Evolutionary conservation across 1,140 invertebrate genomes (phyloP), one percentile per base, ranked within the genome.

Genomic region (Drosophila sucinea): DNA sequence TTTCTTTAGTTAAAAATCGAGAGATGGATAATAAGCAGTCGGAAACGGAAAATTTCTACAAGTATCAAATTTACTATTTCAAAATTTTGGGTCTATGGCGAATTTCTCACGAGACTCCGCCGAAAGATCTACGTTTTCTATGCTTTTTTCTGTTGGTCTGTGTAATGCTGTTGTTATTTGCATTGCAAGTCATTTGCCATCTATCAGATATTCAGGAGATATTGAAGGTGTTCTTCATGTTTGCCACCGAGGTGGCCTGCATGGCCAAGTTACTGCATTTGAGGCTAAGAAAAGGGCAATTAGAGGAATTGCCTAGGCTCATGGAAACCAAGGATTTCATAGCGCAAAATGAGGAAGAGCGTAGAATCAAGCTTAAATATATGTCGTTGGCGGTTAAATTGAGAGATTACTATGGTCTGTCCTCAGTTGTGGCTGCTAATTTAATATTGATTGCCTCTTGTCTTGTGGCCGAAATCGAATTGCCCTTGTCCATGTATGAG

Each of bases 171-270:
- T 23, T 87, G 8, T 70, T 90, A 6, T 89, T 89, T 2, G 60
- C 61, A 0, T 51, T 91, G 41, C 64, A 71, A 11, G 57, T 91
- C 3, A 0, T 77, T 6, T 61, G 41, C 27, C 73, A 80, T 32
- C 66, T 91, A 8, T 70, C 70, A 23, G 58, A 76, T 35, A 10
- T 91, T 25, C 60, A 62, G 7, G 75, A 86, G 33, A 71, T 91
- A 23, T 58, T 91, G 2, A 77, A 89, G 3, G 87, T 91, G 11
- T 86, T 91, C 60, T 86, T 81, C 10, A 79, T 91, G 60, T 90
- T 86, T 11, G 74, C 79, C 71, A 91, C 90, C 5, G 75, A 79
- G 29, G 51, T 90, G 29, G 76, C 78, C 4, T 85, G 80, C 58
- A 67, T 91, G 81, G 54, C 61, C 5, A 91, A 91, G 57, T 41